Evolutionary conservation across 2,113 vertebrate species (phyloP).

Genomic region (Labeo rohita): DNA sequence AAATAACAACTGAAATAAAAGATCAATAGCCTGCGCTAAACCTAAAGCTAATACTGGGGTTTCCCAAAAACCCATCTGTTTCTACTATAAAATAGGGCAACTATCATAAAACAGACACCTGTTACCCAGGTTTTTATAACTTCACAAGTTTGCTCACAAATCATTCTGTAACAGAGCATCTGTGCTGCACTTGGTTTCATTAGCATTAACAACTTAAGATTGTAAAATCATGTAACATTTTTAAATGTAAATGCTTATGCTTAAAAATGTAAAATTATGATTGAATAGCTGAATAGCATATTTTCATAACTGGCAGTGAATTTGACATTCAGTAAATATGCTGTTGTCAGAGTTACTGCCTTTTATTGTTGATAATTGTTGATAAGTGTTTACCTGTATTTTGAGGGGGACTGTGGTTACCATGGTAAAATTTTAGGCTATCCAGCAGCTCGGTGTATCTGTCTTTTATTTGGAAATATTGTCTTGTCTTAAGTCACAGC

Average conservation of each 20-base stretch:
- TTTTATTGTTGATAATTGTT: too few species aligned
- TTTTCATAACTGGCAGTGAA: neutral
- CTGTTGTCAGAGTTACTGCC: too few species aligned
- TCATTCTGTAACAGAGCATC: neutral
- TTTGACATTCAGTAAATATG: too few species aligned
- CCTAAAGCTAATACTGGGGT: neutral
- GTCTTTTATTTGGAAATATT: conserved; percentile 27
- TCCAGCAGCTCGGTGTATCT: neutral
- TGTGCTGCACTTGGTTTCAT: neutral
- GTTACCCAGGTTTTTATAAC: neutral
- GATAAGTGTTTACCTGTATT: conserved; percentile 6
- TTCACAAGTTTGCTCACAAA: conserved; percentile 25
- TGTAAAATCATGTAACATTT: neutral
- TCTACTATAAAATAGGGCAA: conserved; percentile 2
- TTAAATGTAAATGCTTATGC: too few species aligned
- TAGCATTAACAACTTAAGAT: neutral
- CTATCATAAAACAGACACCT: conserved; percentile 31
- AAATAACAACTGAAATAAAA: neutral
- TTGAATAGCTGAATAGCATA: neutral
- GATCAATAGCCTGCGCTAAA: neutral
- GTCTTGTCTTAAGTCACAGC: conserved; percentile 29
- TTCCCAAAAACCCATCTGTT: conserved; percentile 7
- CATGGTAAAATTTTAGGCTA: neutral
- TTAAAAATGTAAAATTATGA: neutral
- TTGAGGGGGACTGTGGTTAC: neutral